Base-by-base conservation (phyloP, 2,797 vertebrate genomes). In the Buceros bicornis region DNA sequence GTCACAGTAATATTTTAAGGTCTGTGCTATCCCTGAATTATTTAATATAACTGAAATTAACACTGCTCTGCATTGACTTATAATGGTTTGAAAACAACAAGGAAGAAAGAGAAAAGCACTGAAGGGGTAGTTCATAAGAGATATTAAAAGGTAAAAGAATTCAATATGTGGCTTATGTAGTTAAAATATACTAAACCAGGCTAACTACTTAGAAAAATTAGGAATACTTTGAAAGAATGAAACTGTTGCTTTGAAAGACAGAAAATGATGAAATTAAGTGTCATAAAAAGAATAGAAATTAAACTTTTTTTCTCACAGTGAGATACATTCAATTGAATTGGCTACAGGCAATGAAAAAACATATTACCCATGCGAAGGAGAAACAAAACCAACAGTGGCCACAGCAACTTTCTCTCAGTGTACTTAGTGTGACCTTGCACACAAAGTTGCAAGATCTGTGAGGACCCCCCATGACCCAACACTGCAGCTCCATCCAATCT, bases 391-490 rank as follows among this genome's bases (percentile, higher is more conserved):
- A 58, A 51, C 13, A 74, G 33, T 33, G 33, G 29, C 5, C 25
- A 24, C 2, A 8, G 7, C n/a, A 92, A 37, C 33, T 5, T 31
- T 31, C 6, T 72, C 51, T 53, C 40, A 18, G 12, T 24, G 16
- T 57, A 16, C 24, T 82, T 11, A 28, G 21, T 13, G 31, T 24
- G 31, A 71, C 28, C 26, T 15, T 19, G 19, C 1, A 2, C 53
- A 83, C 40, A n/a, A 73, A 58, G 35, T 10, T 42, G 43, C 15
- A 13, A 64, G 13, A 25, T 5, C 5, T 50, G 47, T 13, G 21
- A 6, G 1, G 16, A 54, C 4, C 17, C 31, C 58, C 31, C 40
- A 10, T 0, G 1, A 6, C 6, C 4, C 66, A 71, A 13, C 10
- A 26, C 10, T 8, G 31, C 35, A 71, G 53, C n/a, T 87, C 21